phyloP scores from a whole-genome alignment of 2,888 invertebrate species.

The Synanthedon tipuliformis region DNA sequence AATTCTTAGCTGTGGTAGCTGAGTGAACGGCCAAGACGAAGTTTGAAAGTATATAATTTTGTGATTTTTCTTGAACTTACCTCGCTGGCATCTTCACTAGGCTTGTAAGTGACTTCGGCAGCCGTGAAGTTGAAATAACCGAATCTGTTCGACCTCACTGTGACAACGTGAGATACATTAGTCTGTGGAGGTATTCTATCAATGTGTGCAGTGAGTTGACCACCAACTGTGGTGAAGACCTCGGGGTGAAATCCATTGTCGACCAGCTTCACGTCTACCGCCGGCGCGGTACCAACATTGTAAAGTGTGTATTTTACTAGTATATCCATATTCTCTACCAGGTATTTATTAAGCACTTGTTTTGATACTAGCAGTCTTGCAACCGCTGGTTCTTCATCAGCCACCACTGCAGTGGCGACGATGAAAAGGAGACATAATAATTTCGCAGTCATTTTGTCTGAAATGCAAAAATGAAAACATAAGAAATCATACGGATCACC shows the following conservation, averaged over 20 bases:
- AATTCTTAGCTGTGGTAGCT: too few species aligned
- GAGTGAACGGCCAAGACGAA: too few species aligned
- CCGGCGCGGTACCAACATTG: slow-evolving; percentile 93
- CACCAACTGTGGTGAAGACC: slow-evolving; percentile 90
- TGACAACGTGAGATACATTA: slow-evolving; percentile 94
- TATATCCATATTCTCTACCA: slow-evolving; percentile 97
- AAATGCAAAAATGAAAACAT: slow-evolving; percentile 19
- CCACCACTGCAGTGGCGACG: slow-evolving; percentile 53
- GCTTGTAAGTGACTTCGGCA: slow-evolving; percentile 90
- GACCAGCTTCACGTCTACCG: slow-evolving; percentile 86
- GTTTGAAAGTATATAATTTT: too few species aligned
- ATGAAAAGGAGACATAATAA: slow-evolving; percentile 54
- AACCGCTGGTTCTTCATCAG: slow-evolving; percentile 77
- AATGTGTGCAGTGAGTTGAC: slow-evolving; percentile 83
- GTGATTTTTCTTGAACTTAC: slow-evolving; percentile 39
- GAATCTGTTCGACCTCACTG: slow-evolving; percentile 88
- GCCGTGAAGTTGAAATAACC: slow-evolving; percentile 98
- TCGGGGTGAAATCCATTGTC: slow-evolving; percentile 94
- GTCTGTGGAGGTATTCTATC: slow-evolving; percentile 92
- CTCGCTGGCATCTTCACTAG: slow-evolving; percentile 83
- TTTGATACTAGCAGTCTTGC: slow-evolving; percentile 92
- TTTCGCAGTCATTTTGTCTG: slow-evolving; percentile 56
- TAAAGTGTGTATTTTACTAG: slow-evolving; percentile 94
- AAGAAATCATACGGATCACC: too few species aligned
- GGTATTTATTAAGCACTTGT: slow-evolving; percentile 93